phyloP scores from a whole-genome alignment of 2,797 vertebrate species.

The Mormyrops boulengeri region DNA sequence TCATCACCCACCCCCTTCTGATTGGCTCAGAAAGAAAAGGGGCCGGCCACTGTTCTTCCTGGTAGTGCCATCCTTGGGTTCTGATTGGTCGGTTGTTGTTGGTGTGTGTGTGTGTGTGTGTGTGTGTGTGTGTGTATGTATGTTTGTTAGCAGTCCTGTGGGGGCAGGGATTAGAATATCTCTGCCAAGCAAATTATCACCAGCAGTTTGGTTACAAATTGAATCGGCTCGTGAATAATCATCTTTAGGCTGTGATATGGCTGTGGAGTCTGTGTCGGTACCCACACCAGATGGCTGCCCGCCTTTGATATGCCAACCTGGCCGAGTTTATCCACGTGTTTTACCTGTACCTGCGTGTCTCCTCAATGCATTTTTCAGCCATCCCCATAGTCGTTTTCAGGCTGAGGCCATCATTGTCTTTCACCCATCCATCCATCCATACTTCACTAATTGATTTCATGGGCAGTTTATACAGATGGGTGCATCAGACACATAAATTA shows the following conservation, averaged over 20 bases:
- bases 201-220: conserved; percentile 3
- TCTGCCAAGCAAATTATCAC: conserved; percentile 13
- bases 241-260: not conserved
- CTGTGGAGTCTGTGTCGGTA: not conserved
- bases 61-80: not conserved
- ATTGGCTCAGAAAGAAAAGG: not conserved
- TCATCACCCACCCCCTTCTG: not conserved
- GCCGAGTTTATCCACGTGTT: not conserved
- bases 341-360: not conserved
- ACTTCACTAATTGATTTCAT: not conserved
- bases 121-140: not conserved
- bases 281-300: not conserved
- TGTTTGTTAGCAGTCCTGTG: not conserved
- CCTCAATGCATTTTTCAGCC: not conserved
- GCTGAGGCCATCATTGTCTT: not conserved
- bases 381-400: not conserved
- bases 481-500: not conserved
- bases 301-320: not conserved
- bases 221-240: not conserved
- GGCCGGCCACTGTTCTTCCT: not conserved
- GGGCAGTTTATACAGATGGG: not conserved
- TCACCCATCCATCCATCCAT: not conserved
- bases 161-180: not conserved
- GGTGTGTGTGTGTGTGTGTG: not conserved
- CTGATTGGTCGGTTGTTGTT: not conserved